Evolutionary conservation across 2,113 vertebrate species (phyloP).

Genomic region (Otolemur garnettii): DNA sequence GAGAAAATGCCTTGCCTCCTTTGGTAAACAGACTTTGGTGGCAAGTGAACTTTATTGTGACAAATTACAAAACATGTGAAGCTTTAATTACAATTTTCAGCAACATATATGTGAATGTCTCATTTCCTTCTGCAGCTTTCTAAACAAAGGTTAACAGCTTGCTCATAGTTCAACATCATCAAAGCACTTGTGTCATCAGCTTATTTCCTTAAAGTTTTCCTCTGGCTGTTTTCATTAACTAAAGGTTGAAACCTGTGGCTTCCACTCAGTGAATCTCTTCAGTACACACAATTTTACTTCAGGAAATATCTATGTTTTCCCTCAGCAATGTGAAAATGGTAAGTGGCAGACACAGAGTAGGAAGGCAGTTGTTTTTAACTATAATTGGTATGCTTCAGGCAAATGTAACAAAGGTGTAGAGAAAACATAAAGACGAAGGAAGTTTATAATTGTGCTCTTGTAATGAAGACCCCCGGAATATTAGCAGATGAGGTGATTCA

Average conservation of each 20-base stretch:
- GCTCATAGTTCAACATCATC: background rate
- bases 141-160: background rate
- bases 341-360: background rate
- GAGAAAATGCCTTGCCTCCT: background rate
- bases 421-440: background rate
- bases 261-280: background rate
- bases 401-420: background rate
- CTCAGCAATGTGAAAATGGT: background rate
- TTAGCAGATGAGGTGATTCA: background rate
- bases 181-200: background rate
- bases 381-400: background rate
- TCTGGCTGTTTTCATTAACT: background rate
- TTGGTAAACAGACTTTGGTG: background rate
- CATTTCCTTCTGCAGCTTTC: background rate
- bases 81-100: background rate
- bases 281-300: background rate
- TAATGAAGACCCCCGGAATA: background rate
- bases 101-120: background rate
- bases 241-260: background rate
- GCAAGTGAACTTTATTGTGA: background rate
- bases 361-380: background rate
- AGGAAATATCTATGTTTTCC: background rate
- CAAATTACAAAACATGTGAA: background rate
- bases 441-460: background rate
- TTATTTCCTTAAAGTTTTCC: constrained; percentile 5